phyloP scores from a whole-genome alignment of 92 coral and sea anemone species.

The Zoanthus solanderi region DNA sequence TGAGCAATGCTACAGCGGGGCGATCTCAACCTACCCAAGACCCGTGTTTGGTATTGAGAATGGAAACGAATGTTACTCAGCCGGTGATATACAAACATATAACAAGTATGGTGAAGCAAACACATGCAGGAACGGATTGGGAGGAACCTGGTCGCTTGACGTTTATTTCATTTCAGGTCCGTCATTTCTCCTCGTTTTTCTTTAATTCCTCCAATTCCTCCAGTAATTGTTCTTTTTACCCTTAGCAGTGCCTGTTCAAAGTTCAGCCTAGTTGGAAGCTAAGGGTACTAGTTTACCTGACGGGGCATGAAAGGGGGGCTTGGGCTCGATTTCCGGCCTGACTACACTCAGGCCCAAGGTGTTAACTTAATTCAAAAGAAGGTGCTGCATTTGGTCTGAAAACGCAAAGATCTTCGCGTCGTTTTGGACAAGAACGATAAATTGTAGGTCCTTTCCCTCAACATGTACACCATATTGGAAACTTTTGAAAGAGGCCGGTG shows the following conservation, averaged over 20 bases:
- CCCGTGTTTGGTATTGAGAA: conserved; percentile 8
- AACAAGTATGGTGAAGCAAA: conserved; percentile 9
- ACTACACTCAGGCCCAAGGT: no score
- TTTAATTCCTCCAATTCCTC: background rate
- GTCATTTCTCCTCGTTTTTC: background rate
- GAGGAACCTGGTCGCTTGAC: conserved; percentile 4
- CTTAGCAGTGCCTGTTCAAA: background rate
- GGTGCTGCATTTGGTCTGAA: no score
- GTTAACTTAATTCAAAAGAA: no score
- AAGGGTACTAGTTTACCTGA: no score
- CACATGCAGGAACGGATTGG: conserved; percentile 3
- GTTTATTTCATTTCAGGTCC: conserved; percentile 13
- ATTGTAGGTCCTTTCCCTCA: no score
- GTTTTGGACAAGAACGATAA: no score
- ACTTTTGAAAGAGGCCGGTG: no score
- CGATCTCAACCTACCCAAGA: background rate
- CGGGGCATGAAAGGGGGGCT: no score
- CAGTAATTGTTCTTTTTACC: background rate
- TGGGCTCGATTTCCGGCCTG: no score
- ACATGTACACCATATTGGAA: no score
- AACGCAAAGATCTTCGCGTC: no score
- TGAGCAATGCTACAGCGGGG: background rate
- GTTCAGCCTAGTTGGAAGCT: no score
- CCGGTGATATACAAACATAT: conserved; percentile 2
- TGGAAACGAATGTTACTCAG: conserved; percentile 12